phyloP scores from a whole-genome alignment of 1,140 invertebrate species.

The Drosophila kanapiae region DNA sequence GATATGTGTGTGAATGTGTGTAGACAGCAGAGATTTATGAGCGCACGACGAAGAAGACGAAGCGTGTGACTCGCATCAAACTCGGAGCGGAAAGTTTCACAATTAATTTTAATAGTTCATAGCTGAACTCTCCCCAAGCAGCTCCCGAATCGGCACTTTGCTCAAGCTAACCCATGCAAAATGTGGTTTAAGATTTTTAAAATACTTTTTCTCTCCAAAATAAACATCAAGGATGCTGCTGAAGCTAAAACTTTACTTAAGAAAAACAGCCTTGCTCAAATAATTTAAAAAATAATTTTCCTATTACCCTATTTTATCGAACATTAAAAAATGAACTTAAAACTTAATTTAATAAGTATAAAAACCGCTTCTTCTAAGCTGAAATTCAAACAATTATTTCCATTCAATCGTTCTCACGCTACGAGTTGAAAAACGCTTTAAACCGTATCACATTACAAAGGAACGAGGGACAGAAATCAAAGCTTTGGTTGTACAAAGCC shows the following conservation, averaged over 20 bases:
- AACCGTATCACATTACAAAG: slow-evolving; percentile 24
- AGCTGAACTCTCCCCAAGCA: slow-evolving; percentile 16
- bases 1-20: slow-evolving; percentile 19
- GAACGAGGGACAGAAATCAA: slow-evolving; percentile 49
- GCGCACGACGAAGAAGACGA: slow-evolving; percentile 32
- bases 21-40: slow-evolving; percentile 57
- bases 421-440: background rate
- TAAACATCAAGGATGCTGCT: background rate
- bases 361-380: background rate
- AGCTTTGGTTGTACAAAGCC: slow-evolving; percentile 67
- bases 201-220: background rate
- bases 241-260: background rate
- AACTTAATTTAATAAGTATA: background rate
- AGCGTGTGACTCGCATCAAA: slow-evolving; percentile 54
- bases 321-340: background rate
- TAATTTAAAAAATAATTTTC: no score
- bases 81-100: slow-evolving; percentile 62
- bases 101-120: slow-evolving; percentile 76
- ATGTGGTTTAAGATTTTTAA: slow-evolving; percentile 1
- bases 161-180: background rate
- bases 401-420: background rate
- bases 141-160: slow-evolving; percentile 1
- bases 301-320: no score
- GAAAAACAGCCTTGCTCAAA: background rate
- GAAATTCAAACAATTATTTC: background rate